Percentiles rank a stretch among this genome's conserved stretches.
Evolutionary conservation across 2,113 vertebrate species (phyloP).

Genomic region (Greenwoodochromis staneri): DNA sequence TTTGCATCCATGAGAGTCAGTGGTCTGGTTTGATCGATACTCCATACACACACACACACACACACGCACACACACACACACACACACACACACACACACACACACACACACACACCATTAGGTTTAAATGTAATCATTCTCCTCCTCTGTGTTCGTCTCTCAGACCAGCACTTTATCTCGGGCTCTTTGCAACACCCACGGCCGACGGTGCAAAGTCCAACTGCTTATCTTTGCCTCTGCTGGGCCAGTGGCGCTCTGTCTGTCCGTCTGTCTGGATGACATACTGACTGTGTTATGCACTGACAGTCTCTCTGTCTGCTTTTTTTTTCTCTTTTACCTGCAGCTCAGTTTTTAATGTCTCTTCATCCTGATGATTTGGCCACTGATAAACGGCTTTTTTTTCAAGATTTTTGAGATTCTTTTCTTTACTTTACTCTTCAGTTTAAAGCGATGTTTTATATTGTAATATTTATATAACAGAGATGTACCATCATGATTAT

Average conservation of each 20-base stretch:
- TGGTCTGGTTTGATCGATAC: neutral
- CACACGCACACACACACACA: neutral
- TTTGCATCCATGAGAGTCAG: neutral
- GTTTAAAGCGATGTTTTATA: neutral
- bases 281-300: neutral
- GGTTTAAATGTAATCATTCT: conserved; percentile 66
- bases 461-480: neutral
- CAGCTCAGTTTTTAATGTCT: neutral
- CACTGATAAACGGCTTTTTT: neutral
- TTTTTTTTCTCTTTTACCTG: neutral
- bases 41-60: neutral
- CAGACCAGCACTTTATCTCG: conserved; percentile 59
- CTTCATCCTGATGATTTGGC: neutral
- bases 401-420: neutral
- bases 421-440: neutral
- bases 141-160: conserved; percentile 42
- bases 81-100: neutral
- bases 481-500: neutral
- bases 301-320: neutral
- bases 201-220: conserved; percentile 68
- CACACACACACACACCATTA: neutral
- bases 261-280: conserved; percentile 1
- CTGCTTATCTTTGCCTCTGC: conserved; percentile 54
- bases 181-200: conserved; percentile 65
- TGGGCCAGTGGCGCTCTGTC: neutral